Percentiles rank a stretch among this genome's conserved stretches.
Evolutionary conservation across 2,888 invertebrate genomes (phyloP).

Genomic region (Lasioglossum oenotherae): DNA sequence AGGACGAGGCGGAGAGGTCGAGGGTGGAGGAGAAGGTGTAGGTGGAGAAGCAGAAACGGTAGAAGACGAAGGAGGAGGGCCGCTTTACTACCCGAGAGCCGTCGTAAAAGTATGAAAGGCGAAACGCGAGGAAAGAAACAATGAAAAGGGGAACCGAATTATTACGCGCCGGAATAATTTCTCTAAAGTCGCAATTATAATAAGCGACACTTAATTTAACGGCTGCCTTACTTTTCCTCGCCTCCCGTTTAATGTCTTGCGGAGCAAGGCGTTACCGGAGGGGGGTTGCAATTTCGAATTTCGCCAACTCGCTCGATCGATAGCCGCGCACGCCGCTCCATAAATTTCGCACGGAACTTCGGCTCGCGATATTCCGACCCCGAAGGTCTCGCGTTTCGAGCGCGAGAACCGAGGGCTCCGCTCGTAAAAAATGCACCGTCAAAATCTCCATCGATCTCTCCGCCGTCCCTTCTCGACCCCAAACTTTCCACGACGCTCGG

Average conservation of each 20-base stretch:
- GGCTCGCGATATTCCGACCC: conserved; percentile 8
- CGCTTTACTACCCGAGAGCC: conserved; percentile 24
- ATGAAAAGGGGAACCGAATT: conserved; percentile 42
- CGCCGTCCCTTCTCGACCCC: background rate
- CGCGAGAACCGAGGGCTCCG: background rate
- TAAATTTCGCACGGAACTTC: conserved; percentile 28
- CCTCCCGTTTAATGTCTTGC: conserved; percentile 20
- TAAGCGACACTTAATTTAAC: conserved; percentile 43
- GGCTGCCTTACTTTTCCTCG: conserved; percentile 23
- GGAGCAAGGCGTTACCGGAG: conserved; percentile 19
- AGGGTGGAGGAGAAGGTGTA: background rate
- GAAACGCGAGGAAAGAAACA: conserved; percentile 40
- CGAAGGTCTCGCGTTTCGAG: conserved; percentile 2
- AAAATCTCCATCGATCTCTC: conserved; percentile 22
- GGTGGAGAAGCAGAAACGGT: background rate
- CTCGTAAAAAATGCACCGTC: conserved; percentile 24
- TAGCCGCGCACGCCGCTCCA: conserved; percentile 23
- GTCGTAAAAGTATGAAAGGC: conserved; percentile 29
- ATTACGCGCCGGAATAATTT: conserved; percentile 38
- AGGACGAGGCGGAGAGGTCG: background rate
- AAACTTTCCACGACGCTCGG: background rate
- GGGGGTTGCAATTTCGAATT: conserved; percentile 30
- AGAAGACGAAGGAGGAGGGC: background rate
- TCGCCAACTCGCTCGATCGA: conserved; percentile 39
- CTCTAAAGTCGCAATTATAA: conserved; percentile 43